Evolutionary conservation across 1,140 invertebrate species (phyloP).

Genomic region (Lasaia peninsularis): DNA sequence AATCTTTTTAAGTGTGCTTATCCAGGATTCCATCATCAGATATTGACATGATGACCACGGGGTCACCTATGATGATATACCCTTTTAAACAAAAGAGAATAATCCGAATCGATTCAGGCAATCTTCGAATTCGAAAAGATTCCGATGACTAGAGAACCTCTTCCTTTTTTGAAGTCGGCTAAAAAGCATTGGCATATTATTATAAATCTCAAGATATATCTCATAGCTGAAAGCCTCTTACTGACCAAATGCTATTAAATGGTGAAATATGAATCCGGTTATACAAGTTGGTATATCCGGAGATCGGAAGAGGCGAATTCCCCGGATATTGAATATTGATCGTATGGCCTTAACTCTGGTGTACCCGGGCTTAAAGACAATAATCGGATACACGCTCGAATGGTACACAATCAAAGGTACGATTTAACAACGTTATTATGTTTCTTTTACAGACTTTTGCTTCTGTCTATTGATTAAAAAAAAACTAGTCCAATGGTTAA

Average conservation of each 20-base stretch:
- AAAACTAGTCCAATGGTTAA: no score
- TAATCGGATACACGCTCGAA: constrained; percentile 41
- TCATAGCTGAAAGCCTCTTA: neutral
- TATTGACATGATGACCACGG: no score
- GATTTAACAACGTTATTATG: constrained; percentile 20
- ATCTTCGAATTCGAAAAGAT: no score
- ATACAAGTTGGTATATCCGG: constrained; percentile 46
- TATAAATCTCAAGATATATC: neutral
- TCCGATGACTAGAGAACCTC: no score
- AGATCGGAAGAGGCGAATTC: constrained; percentile 67
- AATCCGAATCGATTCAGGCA: no score
- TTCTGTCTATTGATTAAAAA: no score
- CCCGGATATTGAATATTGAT: constrained; percentile 75
- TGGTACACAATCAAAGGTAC: constrained; percentile 42
- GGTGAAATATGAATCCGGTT: constrained; percentile 28
- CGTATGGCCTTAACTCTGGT: constrained; percentile 68
- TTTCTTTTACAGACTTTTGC: neutral
- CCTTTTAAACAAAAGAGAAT: no score
- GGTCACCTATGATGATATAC: no score
- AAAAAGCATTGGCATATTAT: neutral
- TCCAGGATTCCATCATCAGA: no score
- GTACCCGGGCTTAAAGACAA: constrained; percentile 59
- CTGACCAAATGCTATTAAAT: constrained; percentile 9
- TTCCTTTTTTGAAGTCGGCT: no score
- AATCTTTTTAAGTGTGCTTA: no score